Evolutionary conservation across 2,113 vertebrate genomes (phyloP).

Genomic region (Megaptera novaeangliae): DNA sequence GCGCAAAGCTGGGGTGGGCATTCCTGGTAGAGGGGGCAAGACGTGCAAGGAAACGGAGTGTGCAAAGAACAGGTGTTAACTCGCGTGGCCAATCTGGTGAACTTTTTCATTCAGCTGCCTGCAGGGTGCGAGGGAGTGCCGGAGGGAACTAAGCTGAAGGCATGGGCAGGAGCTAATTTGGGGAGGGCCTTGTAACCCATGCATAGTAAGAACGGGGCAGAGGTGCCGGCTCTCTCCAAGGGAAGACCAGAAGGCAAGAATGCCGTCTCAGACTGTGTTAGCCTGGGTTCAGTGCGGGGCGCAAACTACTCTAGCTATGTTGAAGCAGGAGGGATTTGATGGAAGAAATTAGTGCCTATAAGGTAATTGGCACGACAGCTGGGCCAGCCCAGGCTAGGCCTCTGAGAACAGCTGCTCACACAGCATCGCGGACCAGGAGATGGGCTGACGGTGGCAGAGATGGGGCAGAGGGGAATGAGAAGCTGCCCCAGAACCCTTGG

Average conservation of each 20-base stretch:
- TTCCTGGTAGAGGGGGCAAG: background rate
- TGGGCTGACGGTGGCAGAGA: background rate
- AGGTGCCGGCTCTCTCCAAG: fast-evolving
- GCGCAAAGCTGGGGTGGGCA: background rate
- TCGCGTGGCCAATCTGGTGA: background rate
- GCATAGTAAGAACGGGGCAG: background rate
- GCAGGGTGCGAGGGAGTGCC: background rate
- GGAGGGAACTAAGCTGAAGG: background rate
- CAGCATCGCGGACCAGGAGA: background rate
- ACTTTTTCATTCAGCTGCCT: background rate
- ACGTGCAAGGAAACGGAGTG: background rate
- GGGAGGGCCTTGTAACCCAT: background rate
- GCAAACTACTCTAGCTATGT: background rate
- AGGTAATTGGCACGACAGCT: background rate
- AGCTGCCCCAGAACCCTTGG: background rate
- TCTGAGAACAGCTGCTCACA: background rate
- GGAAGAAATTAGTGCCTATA: background rate
- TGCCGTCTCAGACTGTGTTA: background rate
- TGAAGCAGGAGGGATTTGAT: background rate
- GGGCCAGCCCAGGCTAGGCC: background rate
- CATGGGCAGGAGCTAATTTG: background rate
- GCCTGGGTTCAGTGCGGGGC: too few relatives aligned
- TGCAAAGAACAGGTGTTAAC: background rate
- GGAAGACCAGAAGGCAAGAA: background rate
- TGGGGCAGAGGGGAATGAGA: background rate